A percentile compares a stretch with the other conserved stretches of the same genome.
These are phyloP conservation scores for Eudemis profundana DNA, from an alignment of 2,888 invertebrate species.

Conservation along the genomic window DNA sequence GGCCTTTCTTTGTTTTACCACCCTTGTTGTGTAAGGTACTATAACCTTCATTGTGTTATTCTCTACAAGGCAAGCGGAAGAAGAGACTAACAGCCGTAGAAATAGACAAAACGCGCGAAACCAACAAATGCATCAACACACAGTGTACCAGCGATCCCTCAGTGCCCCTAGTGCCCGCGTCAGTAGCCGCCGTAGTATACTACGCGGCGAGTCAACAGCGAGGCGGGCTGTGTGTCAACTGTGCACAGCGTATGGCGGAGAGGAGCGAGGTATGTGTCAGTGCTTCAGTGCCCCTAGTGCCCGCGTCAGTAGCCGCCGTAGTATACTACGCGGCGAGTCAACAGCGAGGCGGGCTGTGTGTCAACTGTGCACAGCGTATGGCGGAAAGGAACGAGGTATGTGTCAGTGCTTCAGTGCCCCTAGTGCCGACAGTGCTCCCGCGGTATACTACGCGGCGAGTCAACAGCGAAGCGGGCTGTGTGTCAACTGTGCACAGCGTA, in stretches of 20 bases:
- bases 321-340: no score
- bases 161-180: constrained; percentile 59
- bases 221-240: constrained; percentile 55
- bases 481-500: no score
- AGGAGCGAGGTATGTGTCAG: constrained; percentile 3
- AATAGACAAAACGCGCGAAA: constrained; percentile 14
- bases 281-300: neutral
- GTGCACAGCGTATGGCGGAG: constrained; percentile 48
- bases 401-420: no score
- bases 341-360: no score
- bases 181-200: constrained; percentile 70
- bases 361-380: no score
- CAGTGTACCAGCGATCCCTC: constrained; percentile 70
- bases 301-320: no score
- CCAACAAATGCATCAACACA: constrained; percentile 82
- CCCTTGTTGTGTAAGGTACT: no score
- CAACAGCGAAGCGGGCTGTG: no score
- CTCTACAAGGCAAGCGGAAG: neutral
- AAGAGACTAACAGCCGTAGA: constrained; percentile 20
- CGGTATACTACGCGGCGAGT: no score
- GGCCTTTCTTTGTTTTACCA: no score
- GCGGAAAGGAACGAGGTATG: no score
- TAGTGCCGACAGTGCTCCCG: no score
- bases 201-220: constrained; percentile 60
- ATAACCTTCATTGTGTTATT: neutral